phyloP scores from a whole-genome alignment of 2,113 vertebrate species.

The Gila orcuttii region DNA sequence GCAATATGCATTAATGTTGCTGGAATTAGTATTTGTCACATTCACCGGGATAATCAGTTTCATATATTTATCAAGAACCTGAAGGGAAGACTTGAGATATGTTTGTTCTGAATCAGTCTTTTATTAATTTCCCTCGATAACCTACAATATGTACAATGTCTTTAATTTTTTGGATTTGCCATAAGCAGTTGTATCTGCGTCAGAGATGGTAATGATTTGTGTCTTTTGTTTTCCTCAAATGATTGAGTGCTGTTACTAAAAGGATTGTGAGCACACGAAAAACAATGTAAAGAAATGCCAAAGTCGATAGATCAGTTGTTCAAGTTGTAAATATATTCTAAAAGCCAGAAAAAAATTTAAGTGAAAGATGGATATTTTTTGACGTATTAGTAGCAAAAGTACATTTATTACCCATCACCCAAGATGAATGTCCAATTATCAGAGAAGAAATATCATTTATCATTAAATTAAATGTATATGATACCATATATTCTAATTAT shows the following conservation, averaged over 20 bases:
- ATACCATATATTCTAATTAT: conserved; percentile 65
- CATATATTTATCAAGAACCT: not conserved
- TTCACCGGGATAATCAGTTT: conserved; percentile 6
- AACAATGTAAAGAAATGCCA: conserved; percentile 43
- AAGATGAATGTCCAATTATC: conserved; percentile 58
- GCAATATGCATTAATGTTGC: conserved; percentile 50
- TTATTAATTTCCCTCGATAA: not conserved
- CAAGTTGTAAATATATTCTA: conserved; percentile 68
- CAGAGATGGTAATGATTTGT: not conserved
- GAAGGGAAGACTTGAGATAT: not conserved
- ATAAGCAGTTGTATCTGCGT: not conserved
- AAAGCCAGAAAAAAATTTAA: conserved; percentile 48
- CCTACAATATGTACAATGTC: not conserved
- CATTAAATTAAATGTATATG: conserved; percentile 60
- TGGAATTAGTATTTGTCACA: conserved; percentile 19
- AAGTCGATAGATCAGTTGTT: conserved; percentile 52
- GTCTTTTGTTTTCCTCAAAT: not conserved
- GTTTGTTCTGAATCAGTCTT: not conserved
- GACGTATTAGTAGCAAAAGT: conserved; percentile 60
- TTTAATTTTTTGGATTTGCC: conserved; percentile 1
- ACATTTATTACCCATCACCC: conserved; percentile 68
- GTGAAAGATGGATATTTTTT: conserved; percentile 73
- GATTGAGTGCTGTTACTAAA: conserved; percentile 24
- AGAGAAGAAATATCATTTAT: conserved; percentile 61
- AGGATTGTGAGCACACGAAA: conserved; percentile 56